Base-by-base conservation (phyloP, 2,888 invertebrate genomes). In the Stenolophus ochropezus region DNA sequence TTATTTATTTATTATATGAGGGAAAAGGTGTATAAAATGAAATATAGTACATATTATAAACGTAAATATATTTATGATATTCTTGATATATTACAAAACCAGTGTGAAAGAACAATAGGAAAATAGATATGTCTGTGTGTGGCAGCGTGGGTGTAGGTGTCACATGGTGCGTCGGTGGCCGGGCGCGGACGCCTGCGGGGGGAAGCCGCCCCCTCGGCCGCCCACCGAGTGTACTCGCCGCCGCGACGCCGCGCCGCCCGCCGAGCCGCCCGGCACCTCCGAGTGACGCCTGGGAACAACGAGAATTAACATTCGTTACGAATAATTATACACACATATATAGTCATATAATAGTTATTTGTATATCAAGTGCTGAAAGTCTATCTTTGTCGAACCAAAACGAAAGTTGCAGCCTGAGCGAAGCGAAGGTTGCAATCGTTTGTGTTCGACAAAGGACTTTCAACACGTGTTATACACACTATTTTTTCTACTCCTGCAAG, bases 31-130 rank as follows among this genome's bases (percentile, higher is more conserved):
- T n/a, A n/a, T n/a, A n/a, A n/a, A n/a, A n/a, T n/a, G n/a, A n/a
- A n/a, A n/a, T n/a, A n/a, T n/a, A n/a, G n/a, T 16, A 11, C n/a
- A 33, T 33, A 27, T 47, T 81, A 81, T 20, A 81, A 81, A 81
- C 80, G 73, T 81, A 81, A 81, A 81, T 81, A 81, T 81, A 74
- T 81, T 81, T 75, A 75, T 75, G 61, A 81, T 81, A 81, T 51
- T 27, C 47, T 49, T 58, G 21, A 18, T 71, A 65, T 78, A 47
- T 81, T 81, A 81, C 81, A 81, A 81, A 81, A 81, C 74, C 58
- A 81, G 61, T 74, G 75, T 75, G 74, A 61, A 81, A 81, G 75
- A 81, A 81, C 75, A 75, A 75, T 81, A 81, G 51, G 81, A 81
- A 81, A 81, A 81, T 81, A 81, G 81, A 81, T 81, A 81, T 81